phyloP scores from a whole-genome alignment of 2,797 vertebrate species.

The Gallinago solitaria region DNA sequence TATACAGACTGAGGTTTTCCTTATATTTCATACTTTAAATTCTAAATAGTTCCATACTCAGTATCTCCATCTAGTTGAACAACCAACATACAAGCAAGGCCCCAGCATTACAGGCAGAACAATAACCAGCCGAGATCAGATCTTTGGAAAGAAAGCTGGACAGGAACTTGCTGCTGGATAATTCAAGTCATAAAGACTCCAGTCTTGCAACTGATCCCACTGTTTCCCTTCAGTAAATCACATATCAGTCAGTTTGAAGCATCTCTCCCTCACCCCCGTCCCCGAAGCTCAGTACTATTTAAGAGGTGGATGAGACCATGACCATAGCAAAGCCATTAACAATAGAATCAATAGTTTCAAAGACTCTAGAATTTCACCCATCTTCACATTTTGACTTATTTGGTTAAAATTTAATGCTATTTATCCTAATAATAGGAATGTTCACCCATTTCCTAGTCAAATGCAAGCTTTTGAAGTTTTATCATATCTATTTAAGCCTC shows the following conservation, averaged over 20 bases:
- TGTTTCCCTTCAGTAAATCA: not conserved
- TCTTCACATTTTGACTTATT: not conserved
- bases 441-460: not conserved
- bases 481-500: not conserved
- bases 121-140: fast-evolving
- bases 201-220: not conserved
- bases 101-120: not conserved
- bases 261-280: fast-evolving
- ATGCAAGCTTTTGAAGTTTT: not conserved
- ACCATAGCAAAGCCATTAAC: not conserved
- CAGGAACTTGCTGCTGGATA: not conserved
- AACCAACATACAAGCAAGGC: not conserved
- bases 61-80: not conserved
- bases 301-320: not conserved
- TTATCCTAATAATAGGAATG: not conserved
- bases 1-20: not conserved
- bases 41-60: not conserved
- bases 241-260: not conserved
- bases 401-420: not conserved
- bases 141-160: not conserved
- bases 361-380: not conserved
- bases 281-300: not conserved
- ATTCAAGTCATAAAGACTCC: not conserved
- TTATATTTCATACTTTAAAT: not conserved
- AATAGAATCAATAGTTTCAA: not conserved